phyloP scores from a whole-genome alignment of 1,140 invertebrate species.

The Tetramorium alpestre region DNA sequence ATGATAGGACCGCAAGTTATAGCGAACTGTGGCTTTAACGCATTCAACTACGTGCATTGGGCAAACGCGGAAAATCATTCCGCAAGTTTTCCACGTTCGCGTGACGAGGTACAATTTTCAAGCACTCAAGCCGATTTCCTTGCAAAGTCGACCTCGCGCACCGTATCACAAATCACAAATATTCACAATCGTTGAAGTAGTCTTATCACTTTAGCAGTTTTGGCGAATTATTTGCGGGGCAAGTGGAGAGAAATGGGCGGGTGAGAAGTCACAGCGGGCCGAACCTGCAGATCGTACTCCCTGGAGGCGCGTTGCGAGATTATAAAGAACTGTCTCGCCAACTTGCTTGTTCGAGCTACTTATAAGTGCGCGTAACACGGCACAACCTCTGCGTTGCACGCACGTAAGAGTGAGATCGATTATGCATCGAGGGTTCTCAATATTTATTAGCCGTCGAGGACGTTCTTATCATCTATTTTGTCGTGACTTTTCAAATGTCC shows the following conservation, averaged over 20 bases:
- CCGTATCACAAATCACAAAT: not conserved
- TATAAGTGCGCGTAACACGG: constrained; percentile 38
- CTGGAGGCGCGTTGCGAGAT: constrained; percentile 13
- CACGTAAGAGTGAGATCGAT: not conserved
- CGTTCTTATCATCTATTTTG: not conserved
- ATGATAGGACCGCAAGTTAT: not conserved
- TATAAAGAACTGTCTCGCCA: constrained; percentile 51
- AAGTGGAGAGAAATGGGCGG: not conserved
- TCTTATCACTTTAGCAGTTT: constrained; percentile 1
- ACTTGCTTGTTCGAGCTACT: constrained; percentile 34
- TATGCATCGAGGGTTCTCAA: constrained; percentile 34
- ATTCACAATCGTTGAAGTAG: constrained; percentile 1
- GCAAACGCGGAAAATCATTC: not conserved
- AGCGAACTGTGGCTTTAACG: not conserved
- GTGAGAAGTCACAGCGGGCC: not conserved
- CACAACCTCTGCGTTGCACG: constrained; percentile 10
- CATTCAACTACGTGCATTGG: not conserved
- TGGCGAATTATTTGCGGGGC: constrained; percentile 6
- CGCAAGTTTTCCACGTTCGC: not conserved
- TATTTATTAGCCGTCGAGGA: not conserved
- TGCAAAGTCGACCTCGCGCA: not conserved
- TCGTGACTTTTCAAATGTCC: not conserved
- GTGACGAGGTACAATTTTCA: not conserved
- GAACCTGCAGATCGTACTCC: constrained; percentile 18
- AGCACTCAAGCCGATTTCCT: not conserved